Percentiles rank a stretch among this genome's conserved stretches.
These are phyloP conservation scores for Bedellia somnulentella DNA, from an alignment of 2,888 invertebrate genomes.

Conservation along the genomic window DNA sequence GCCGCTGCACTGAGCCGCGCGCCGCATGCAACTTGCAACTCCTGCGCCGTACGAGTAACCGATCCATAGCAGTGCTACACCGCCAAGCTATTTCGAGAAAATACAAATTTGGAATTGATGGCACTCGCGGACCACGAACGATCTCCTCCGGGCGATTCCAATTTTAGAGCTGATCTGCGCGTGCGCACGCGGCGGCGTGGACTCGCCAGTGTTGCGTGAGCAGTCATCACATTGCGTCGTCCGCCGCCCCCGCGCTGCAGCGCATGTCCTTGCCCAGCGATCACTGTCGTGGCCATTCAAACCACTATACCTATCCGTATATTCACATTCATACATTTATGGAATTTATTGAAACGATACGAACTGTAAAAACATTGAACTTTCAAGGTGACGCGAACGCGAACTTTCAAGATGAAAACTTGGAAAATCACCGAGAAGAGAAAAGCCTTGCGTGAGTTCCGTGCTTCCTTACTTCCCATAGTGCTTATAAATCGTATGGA, in stretches of 20 bases:
- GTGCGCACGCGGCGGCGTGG: constrained; percentile 41
- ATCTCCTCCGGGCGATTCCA: constrained; percentile 56
- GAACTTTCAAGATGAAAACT: no score
- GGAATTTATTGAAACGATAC: constrained; percentile 11
- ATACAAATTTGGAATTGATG: constrained; percentile 78
- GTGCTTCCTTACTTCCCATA: constrained; percentile 97
- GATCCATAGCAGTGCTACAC: constrained; percentile 58
- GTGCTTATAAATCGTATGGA: constrained; percentile 82
- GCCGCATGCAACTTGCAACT: no score
- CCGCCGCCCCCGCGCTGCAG: constrained; percentile 24
- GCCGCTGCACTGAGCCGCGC: constrained; percentile 49
- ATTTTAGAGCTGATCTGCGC: constrained; percentile 60
- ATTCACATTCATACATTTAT: no score
- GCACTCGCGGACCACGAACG: constrained; percentile 56
- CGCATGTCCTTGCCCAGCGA: constrained; percentile 12
- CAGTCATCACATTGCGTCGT: constrained; percentile 52
- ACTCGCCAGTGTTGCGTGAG: constrained; percentile 50
- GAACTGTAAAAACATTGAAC: no score
- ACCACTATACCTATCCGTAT: no score
- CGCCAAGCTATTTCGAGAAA: constrained; percentile 73
- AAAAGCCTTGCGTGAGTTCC: constrained; percentile 73
- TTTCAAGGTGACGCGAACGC: no score
- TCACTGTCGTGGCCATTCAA: background rate
- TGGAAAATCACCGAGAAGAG: no score
- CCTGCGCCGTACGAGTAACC: constrained; percentile 55